A percentile compares a stretch with the other conserved stretches of the same genome.
Evolutionary conservation across 2,888 invertebrate species (phyloP).

Genomic region (Lysandra bellargus): DNA sequence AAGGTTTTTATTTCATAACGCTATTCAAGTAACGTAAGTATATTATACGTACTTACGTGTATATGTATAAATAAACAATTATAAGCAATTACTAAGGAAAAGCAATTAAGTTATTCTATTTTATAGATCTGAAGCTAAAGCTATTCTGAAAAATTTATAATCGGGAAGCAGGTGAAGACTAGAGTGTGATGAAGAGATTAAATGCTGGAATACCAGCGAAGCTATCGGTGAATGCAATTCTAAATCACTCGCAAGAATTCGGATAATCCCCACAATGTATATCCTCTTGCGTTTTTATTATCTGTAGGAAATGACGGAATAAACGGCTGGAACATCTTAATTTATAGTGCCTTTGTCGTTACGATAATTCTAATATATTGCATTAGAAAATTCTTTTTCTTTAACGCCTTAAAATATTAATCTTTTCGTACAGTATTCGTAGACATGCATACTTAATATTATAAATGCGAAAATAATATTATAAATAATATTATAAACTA

Average conservation of each 20-base stretch:
- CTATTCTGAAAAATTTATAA: not conserved
- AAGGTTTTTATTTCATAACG: too few species aligned
- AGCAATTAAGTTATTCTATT: not conserved
- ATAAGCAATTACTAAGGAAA: too few species aligned
- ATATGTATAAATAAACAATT: not conserved
- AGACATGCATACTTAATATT: too few species aligned
- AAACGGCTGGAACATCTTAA: conserved; percentile 22
- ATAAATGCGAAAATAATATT: too few species aligned
- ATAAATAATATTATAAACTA: too few species aligned
- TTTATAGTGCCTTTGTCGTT: conserved; percentile 21
- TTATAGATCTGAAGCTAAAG: not conserved
- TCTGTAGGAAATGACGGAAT: conserved; percentile 16
- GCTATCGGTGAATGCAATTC: conserved; percentile 17
- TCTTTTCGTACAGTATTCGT: not conserved
- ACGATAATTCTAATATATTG: conserved; percentile 14
- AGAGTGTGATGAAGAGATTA: conserved; percentile 34
- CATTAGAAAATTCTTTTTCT: not conserved
- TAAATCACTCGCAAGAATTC: conserved; percentile 12
- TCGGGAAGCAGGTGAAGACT: not conserved
- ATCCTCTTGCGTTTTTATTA: conserved; percentile 8
- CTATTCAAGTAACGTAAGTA: not conserved
- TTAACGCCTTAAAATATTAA: not conserved
- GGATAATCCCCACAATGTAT: not conserved
- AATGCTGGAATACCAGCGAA: conserved; percentile 16
- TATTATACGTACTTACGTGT: too few species aligned